Evolutionary conservation across 1,140 invertebrate genomes (phyloP).

Genomic region (Dufourea novaeangliae): DNA sequence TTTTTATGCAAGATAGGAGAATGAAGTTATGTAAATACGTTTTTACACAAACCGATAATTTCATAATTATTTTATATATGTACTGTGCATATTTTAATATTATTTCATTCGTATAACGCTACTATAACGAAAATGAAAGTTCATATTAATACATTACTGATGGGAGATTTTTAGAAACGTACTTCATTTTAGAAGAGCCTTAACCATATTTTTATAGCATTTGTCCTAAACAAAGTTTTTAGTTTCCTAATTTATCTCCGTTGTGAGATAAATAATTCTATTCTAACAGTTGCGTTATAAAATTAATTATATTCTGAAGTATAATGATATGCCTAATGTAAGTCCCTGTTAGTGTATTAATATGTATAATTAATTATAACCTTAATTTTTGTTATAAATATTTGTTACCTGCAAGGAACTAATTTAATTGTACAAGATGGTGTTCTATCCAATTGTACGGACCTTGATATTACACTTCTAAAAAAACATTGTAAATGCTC

Average conservation of each 20-base stretch:
- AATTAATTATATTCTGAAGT: background rate
- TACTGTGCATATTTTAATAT: constrained; percentile 23
- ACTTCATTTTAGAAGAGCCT: background rate
- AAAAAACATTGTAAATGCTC: background rate
- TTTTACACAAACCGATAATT: constrained; percentile 10
- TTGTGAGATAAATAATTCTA: background rate
- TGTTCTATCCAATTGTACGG: background rate
- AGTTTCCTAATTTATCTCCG: background rate
- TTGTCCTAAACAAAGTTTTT: constrained; percentile 7
- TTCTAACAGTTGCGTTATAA: background rate
- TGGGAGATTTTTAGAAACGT: background rate
- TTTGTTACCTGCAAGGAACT: background rate
- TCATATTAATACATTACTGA: constrained; percentile 29
- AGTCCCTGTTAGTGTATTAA: constrained; percentile 22
- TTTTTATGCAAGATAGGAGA: constrained; percentile 8
- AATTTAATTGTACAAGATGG: background rate
- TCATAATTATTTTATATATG: constrained; percentile 4
- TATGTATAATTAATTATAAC: constrained; percentile 14
- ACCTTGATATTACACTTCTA: background rate
- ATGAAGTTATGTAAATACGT: constrained; percentile 52
- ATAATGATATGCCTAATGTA: constrained; percentile 5
- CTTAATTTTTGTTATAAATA: constrained; percentile 29
- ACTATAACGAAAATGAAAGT: constrained; percentile 13
- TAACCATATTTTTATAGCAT: constrained; percentile 4
- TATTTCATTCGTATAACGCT: background rate